These are phyloP conservation scores for Myripristis murdjan DNA, from an alignment of 2,797 vertebrate species.

Conservation along the genomic window DNA sequence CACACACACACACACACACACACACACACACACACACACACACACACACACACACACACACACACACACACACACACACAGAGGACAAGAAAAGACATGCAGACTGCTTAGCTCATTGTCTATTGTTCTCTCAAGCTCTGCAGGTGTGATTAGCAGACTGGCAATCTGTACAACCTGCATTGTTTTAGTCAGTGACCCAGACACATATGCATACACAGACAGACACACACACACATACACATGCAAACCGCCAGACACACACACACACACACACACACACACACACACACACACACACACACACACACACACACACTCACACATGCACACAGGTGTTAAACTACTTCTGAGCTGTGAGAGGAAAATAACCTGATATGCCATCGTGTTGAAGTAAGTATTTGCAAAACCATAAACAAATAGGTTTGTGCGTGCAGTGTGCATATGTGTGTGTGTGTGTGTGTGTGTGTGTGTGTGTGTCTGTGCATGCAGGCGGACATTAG, in stretches of 20 bases:
- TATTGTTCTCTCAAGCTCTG: slow-evolving; percentile 64
- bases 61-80: neutral
- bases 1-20: neutral
- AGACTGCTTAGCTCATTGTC: slow-evolving; percentile 59
- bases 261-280: slow-evolving; percentile 2
- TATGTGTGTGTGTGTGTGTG: neutral
- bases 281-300: slow-evolving; percentile 11
- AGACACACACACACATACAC: slow-evolving; percentile 6
- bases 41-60: neutral
- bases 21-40: neutral
- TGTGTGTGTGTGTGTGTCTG: neutral
- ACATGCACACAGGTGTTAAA: slow-evolving; percentile 6
- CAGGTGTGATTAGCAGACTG: slow-evolving; percentile 53
- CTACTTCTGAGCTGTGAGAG: slow-evolving; percentile 17
- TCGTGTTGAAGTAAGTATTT: slow-evolving; percentile 36
- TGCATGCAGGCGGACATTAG: slow-evolving; percentile 37
- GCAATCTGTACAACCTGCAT: slow-evolving; percentile 36
- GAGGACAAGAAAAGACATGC: slow-evolving; percentile 36
- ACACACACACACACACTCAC: too few relatives aligned
- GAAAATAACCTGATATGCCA: slow-evolving; percentile 33
- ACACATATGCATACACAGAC: slow-evolving; percentile 3
- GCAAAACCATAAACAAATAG: slow-evolving; percentile 38
- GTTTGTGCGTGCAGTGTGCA: slow-evolving; percentile 15
- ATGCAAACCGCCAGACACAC: neutral
- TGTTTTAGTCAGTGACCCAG: slow-evolving; percentile 42